phyloP scores from a whole-genome alignment of 2,113 vertebrate species.

The Sciurus niger region DNA sequence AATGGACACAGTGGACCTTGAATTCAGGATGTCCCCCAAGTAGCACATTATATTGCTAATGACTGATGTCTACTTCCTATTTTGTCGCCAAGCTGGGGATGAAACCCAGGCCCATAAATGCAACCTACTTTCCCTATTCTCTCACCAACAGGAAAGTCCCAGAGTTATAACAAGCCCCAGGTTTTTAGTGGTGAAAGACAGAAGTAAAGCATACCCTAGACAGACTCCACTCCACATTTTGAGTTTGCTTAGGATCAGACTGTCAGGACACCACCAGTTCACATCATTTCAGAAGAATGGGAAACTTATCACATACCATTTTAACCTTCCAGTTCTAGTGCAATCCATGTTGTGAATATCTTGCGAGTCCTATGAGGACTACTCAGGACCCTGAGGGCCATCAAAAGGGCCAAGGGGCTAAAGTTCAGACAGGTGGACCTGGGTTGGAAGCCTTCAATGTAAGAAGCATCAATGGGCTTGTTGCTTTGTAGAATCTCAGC shows the following conservation, averaged over 20 bases:
- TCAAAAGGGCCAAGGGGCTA: conserved; percentile 98
- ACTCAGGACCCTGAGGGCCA: conserved; percentile 97
- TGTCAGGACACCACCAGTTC: background rate
- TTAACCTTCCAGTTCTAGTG: conserved; percentile 93
- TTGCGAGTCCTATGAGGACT: conserved; percentile 95
- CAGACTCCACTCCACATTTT: background rate
- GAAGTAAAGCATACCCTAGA: too few species aligned
- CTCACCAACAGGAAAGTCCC: background rate
- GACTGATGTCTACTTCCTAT: background rate
- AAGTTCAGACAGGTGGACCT: conserved; percentile 91
- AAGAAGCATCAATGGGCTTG: background rate
- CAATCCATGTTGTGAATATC: conserved; percentile 99
- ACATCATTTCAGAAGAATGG: too few species aligned
- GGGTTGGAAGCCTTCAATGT: background rate
- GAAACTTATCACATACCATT: background rate
- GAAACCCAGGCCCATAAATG: background rate
- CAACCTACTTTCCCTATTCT: background rate
- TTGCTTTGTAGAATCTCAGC: background rate
- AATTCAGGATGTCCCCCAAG: background rate
- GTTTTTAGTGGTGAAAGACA: background rate
- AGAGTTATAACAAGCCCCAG: background rate
- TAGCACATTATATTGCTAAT: background rate
- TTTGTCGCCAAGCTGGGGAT: background rate
- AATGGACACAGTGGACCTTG: background rate
- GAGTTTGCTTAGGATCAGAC: background rate